Conservation (phyloP, 2,888 invertebrate genomes). For the Leptopilina drosophilae region DNA sequence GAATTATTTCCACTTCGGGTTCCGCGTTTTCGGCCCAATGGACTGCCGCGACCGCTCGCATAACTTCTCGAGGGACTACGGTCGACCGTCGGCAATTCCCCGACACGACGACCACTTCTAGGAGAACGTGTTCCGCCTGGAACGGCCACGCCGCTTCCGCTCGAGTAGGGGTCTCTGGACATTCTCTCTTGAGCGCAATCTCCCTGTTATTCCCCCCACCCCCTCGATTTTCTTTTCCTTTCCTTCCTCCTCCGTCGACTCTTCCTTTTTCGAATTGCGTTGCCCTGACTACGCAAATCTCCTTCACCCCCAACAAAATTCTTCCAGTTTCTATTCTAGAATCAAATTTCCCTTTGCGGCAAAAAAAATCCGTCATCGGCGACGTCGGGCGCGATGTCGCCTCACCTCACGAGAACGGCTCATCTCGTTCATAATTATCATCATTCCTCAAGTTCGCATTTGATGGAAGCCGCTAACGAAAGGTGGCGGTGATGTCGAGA, state of each 20-base stretch:
- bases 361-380: conserved; percentile 30
- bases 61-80: conserved; percentile 91
- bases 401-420: conserved; percentile 45
- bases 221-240: conserved; percentile 43
- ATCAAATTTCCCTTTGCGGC: background rate
- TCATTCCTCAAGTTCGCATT: too few species aligned
- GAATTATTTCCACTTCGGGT: conserved; percentile 81
- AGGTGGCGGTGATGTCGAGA: conserved; percentile 24
- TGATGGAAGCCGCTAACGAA: background rate
- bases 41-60: conserved; percentile 81
- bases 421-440: conserved; percentile 15
- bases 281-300: conserved; percentile 11
- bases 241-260: conserved; percentile 12
- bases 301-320: conserved; percentile 22
- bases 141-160: conserved; percentile 81
- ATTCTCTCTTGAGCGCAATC: conserved; percentile 71
- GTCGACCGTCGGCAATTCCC: conserved; percentile 91
- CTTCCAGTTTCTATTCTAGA: background rate
- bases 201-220: conserved; percentile 50
- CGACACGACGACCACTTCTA: conserved; percentile 79
- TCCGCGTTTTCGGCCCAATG: conserved; percentile 79
- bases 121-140: conserved; percentile 81
- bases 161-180: conserved; percentile 82
- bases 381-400: conserved; percentile 47
- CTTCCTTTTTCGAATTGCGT: conserved; percentile 26